Base-by-base conservation (phyloP, 1,140 invertebrate genomes). In the Cotesia vestalis region DNA sequence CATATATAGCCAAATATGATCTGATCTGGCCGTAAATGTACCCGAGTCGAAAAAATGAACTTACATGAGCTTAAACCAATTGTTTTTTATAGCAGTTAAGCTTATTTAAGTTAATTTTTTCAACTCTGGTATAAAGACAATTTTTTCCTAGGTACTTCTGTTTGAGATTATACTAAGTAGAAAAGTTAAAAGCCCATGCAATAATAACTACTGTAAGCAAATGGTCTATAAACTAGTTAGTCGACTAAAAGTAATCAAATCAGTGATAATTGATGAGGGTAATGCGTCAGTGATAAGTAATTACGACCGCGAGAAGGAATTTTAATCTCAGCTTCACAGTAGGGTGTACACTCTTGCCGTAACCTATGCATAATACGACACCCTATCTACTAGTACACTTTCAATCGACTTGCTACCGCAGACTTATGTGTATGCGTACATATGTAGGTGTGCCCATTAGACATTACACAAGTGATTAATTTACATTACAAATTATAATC, bases 251-350 rank as follows among this genome's bases (percentile, higher is more conserved):
- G 40, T 71, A 61, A 60, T 52, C 69, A 34, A 61, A 60, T 52
- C 69, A 34, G 60, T 53, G 60, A 60, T 63, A 71, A 71, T 71
- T 71, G 60, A 71, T 51, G 17, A 36, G 69, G 35, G 69, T 71
- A 71, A 71, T 71, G 69, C 69, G 60, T 63, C 60, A 71, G 36
- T 61, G 69, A 27, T 71, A 71, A 71, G 60, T 71, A 71, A 71
- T 71, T 71, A 71, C 60, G 59, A 40, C 46, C 4, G 38, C 17
- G 62, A 40, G 62, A 64, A n/a, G n/a, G 62, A 64, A 36, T 46
- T 46, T 46, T 46, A 46, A 46, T 46, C 40, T 46, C 40, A 9
- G 5, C 40, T 11, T 6, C 40, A 27, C 17, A 61, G 59, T 57
- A 61, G 14, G 27, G 14, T 27, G 59, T 61, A 61, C 17, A 5